Evolutionary conservation across 2,797 vertebrate species (phyloP).

Genomic region (Carapus acus): DNA sequence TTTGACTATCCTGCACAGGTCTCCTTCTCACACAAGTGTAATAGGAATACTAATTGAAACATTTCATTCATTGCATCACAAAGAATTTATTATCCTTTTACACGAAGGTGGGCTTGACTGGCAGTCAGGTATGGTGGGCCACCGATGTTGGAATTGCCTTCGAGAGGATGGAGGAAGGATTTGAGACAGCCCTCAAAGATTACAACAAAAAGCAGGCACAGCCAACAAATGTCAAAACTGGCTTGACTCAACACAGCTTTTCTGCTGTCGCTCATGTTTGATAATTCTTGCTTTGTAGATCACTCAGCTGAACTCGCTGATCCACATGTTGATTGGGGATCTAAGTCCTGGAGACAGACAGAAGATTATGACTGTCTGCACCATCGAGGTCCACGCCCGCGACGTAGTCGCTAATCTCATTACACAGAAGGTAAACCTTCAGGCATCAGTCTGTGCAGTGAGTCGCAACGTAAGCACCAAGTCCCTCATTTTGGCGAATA

Average conservation of each 20-base stretch:
- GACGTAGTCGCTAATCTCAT: constrained; percentile 82
- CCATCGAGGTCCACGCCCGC: constrained; percentile 83
- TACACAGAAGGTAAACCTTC: constrained; percentile 78
- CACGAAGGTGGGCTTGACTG: constrained; percentile 65
- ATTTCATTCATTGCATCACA: neutral
- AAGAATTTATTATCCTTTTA: neutral
- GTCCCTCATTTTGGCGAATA: neutral
- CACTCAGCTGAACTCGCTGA: constrained; percentile 87
- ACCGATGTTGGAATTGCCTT: constrained; percentile 74
- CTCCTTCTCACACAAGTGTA: too few relatives aligned
- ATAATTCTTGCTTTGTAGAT: constrained; percentile 79
- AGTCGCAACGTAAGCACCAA: neutral
- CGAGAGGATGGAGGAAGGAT: constrained; percentile 71
- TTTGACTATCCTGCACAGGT: constrained; percentile 73
- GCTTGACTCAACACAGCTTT: neutral
- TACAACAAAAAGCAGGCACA: constrained; percentile 72
- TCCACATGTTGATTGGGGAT: constrained; percentile 88
- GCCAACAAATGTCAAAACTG: neutral
- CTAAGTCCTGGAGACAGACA: constrained; percentile 81
- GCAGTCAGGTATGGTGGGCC: constrained; percentile 73
- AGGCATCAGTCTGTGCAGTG: neutral
- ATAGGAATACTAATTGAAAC: neutral
- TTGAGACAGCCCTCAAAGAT: constrained; percentile 75
- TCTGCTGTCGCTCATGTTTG: neutral
- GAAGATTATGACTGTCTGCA: constrained; percentile 87